Evolutionary conservation across 2,797 vertebrate species (phyloP).

Genomic region (Lacerta agilis): DNA sequence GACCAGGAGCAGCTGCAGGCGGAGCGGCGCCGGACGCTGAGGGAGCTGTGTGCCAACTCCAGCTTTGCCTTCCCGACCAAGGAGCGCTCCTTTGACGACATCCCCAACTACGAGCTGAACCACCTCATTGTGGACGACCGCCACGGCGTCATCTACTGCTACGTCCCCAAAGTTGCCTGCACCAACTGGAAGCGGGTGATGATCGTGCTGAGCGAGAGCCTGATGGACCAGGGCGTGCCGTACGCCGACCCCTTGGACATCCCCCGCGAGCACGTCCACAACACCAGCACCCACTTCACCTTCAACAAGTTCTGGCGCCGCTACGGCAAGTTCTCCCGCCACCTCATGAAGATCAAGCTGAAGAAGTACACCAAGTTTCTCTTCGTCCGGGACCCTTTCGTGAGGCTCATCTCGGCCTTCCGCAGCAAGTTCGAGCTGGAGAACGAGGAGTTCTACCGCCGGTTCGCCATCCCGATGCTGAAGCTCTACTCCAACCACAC

Average conservation of each 20-base stretch:
- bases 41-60: slow-evolving; percentile 87
- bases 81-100: slow-evolving; percentile 95
- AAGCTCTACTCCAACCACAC: slow-evolving; percentile 87
- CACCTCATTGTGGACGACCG: slow-evolving; percentile 97
- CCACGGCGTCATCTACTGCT: slow-evolving; percentile 97
- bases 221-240: slow-evolving; percentile 86
- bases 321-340: slow-evolving; percentile 91
- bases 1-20: slow-evolving; percentile 84
- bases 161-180: slow-evolving; percentile 97
- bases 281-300: slow-evolving; percentile 92
- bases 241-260: slow-evolving; percentile 91
- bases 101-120: slow-evolving; percentile 94
- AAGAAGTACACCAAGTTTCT: slow-evolving; percentile 98
- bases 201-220: slow-evolving; percentile 94
- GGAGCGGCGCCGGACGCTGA: slow-evolving; percentile 81
- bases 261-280: slow-evolving; percentile 88
- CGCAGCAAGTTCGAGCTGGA: slow-evolving; percentile 94
- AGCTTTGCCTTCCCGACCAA: slow-evolving; percentile 88
- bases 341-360: slow-evolving; percentile 96
- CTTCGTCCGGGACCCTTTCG: slow-evolving; percentile 95
- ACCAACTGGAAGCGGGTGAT: slow-evolving; percentile 98
- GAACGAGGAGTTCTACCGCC: slow-evolving; percentile 93
- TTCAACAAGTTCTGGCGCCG: slow-evolving; percentile 98
- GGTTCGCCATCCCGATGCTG: slow-evolving; percentile 90
- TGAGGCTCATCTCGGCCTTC: slow-evolving; percentile 96